Percentiles rank a stretch among this genome's conserved stretches.
Evolutionary conservation across 2,888 invertebrate species (phyloP).

Genomic region (Germaria angustata): DNA sequence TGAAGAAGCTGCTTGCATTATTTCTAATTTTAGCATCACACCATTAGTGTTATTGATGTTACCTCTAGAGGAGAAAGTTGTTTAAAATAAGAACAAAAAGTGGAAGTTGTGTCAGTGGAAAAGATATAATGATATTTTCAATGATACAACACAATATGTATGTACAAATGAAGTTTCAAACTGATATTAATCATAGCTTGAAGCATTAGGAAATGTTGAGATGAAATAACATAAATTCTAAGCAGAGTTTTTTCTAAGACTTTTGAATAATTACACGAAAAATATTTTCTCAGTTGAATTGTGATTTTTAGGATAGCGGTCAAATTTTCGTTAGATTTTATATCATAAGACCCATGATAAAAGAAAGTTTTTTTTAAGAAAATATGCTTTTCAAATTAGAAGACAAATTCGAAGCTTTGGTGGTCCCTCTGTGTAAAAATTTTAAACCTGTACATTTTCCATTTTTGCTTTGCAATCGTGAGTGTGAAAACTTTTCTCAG

Average conservation of each 20-base stretch:
- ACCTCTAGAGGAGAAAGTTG: constrained; percentile 37
- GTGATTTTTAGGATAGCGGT: no score
- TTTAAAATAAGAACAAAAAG: neutral
- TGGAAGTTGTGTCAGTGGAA: neutral
- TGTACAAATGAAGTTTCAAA: constrained; percentile 9
- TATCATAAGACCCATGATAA: no score
- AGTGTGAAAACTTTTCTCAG: constrained; percentile 9
- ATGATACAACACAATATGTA: neutral
- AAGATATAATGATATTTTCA: neutral
- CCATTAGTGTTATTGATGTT: constrained; percentile 51
- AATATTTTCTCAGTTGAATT: neutral
- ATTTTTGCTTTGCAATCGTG: constrained; percentile 19
- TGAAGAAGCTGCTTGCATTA: neutral
- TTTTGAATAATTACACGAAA: neutral
- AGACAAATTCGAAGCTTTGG: neutral
- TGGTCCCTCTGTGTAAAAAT: neutral
- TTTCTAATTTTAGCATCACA: neutral
- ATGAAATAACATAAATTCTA: neutral
- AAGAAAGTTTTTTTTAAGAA: neutral
- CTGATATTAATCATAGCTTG: constrained; percentile 54
- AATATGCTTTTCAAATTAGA: neutral
- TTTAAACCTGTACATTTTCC: neutral
- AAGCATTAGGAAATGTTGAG: constrained; percentile 12
- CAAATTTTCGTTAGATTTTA: no score
- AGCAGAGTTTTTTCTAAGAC: neutral